phyloP scores from a whole-genome alignment of 2,113 vertebrate genomes.

The Petaurus breviceps region DNA sequence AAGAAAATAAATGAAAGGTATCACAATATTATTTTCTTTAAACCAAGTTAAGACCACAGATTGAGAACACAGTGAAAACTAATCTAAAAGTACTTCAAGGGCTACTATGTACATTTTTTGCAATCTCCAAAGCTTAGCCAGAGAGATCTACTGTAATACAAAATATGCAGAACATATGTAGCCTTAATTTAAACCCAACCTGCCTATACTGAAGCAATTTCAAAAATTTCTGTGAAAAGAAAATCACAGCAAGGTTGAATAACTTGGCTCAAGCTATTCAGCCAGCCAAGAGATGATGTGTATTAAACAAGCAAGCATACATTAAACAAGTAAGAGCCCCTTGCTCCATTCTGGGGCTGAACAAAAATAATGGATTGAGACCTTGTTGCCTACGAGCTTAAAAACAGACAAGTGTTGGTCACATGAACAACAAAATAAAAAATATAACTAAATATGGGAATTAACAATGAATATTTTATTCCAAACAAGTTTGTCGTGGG shows the following conservation, averaged over 20 bases:
- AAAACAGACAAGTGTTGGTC: background rate
- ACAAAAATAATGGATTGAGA: background rate
- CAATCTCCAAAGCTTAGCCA: no score
- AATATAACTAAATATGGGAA: background rate
- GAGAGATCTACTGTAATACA: background rate
- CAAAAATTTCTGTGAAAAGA: background rate
- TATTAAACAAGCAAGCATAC: no score
- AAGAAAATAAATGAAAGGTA: background rate
- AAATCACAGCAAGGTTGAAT: background rate
- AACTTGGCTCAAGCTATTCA: background rate
- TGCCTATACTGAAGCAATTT: background rate
- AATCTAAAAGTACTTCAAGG: no score
- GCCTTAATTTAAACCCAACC: background rate
- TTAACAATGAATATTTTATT: background rate
- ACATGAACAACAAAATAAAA: background rate
- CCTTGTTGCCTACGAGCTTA: background rate
- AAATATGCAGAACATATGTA: background rate
- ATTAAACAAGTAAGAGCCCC: no score
- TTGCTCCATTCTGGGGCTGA: background rate
- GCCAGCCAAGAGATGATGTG: no score
- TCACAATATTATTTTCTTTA: background rate
- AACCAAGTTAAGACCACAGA: no score
- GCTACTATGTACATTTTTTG: no score
- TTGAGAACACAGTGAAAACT: no score
- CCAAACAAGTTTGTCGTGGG: no score